These are phyloP conservation scores for Pseudanteris insignis DNA, from an alignment of 2,888 invertebrate species.

Conservation along the genomic window DNA sequence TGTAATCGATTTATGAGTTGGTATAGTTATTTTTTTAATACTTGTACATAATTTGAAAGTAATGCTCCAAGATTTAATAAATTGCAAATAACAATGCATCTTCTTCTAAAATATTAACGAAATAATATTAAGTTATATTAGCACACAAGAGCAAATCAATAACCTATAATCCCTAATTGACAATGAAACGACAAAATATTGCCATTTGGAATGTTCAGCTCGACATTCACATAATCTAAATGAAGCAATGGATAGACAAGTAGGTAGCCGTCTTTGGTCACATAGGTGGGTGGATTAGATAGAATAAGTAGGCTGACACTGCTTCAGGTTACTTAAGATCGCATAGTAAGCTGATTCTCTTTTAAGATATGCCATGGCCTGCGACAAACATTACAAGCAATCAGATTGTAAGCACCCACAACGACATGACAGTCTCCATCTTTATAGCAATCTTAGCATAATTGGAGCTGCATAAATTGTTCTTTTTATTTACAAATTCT, in stretches of 20 bases:
- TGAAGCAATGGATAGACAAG: conserved; percentile 34
- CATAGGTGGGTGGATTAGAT: conserved; percentile 32
- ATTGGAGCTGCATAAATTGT: conserved; percentile 12
- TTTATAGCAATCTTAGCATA: conserved; percentile 6
- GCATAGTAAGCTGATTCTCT: conserved; percentile 32
- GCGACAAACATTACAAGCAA: conserved; percentile 23
- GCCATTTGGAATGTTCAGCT: conserved; percentile 6
- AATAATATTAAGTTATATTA: no score
- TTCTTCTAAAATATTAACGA: no score
- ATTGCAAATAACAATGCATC: no score
- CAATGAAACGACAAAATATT: conserved; percentile 23
- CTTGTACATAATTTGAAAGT: no score
- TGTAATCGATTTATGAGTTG: no score
- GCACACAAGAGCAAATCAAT: no score
- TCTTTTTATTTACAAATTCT: no score
- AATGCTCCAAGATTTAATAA: no score
- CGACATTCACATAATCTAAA: conserved; percentile 21
- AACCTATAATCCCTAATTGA: no score
- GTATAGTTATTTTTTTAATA: no score
- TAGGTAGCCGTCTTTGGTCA: conserved; percentile 22
- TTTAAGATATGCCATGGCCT: conserved; percentile 15
- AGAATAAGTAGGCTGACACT: conserved; percentile 24
- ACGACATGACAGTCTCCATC: conserved; percentile 24
- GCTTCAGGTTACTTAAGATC: conserved; percentile 26
- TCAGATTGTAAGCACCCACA: conserved; percentile 15